Percentiles rank a stretch among this genome's conserved stretches.
These are phyloP conservation scores for Tenthredo distinguenda DNA, from an alignment of 2,888 invertebrate species.

Conservation along the genomic window DNA sequence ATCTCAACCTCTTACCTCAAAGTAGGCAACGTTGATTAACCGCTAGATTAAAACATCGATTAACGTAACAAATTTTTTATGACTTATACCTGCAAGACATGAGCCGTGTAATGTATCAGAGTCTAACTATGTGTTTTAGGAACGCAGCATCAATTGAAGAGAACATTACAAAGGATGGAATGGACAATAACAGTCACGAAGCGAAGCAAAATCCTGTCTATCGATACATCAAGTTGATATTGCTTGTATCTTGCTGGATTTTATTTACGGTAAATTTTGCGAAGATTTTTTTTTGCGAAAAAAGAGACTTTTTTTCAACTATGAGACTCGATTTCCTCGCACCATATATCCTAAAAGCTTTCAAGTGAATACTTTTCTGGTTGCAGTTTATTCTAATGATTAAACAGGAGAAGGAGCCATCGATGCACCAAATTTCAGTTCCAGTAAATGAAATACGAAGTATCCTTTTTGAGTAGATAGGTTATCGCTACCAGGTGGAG, in stretches of 20 bases:
- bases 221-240: constrained; percentile 80
- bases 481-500: background rate
- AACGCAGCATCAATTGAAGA: constrained; percentile 7
- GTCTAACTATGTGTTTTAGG: background rate
- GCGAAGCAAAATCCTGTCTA: constrained; percentile 61
- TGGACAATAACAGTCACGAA: constrained; percentile 55
- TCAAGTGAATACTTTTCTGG: constrained; percentile 2
- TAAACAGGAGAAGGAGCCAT: constrained; percentile 84
- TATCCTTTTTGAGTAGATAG: constrained; percentile 71
- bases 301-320: background rate
- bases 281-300: background rate
- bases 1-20: background rate
- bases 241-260: constrained; percentile 84
- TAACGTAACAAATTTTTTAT: background rate
- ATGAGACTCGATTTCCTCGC: background rate
- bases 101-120: background rate
- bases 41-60: background rate
- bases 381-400: constrained; percentile 82
- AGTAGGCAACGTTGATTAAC: constrained; percentile 10
- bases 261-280: constrained; percentile 81
- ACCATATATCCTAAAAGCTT: background rate
- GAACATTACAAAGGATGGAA: constrained; percentile 3
- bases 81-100: background rate
- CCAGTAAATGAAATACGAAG: constrained; percentile 80
- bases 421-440: constrained; percentile 83